Conservation (phyloP, 2,113 vertebrate genomes). For the Thamnophis sirtalis region DNA sequence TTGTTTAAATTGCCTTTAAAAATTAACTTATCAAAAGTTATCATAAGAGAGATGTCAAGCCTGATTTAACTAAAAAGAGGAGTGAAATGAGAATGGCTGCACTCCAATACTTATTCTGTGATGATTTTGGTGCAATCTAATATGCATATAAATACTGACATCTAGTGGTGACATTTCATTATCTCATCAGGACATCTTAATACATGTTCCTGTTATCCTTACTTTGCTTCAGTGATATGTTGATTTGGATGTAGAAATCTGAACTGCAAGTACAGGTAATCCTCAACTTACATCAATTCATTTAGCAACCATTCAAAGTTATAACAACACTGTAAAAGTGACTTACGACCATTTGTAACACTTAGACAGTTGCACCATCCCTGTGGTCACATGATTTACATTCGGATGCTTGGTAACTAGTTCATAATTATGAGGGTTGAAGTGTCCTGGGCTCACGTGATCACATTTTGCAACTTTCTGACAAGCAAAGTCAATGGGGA, state of each 20-base stretch:
- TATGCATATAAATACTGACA: slow-evolving; percentile 3
- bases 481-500: neutral
- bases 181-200: neutral
- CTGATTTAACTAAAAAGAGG: neutral
- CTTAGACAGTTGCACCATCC: neutral
- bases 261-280: neutral
- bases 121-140: neutral
- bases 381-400: neutral
- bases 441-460: neutral
- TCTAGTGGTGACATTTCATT: neutral
- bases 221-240: neutral
- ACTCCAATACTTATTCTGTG: neutral
- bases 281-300: neutral
- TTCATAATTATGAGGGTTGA: neutral
- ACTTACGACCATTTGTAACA: neutral
- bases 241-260: neutral
- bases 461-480: neutral
- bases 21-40: neutral
- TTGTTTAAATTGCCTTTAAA: neutral
- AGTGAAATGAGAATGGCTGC: neutral
- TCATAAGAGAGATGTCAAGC: neutral
- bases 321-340: neutral
- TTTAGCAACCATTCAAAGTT: neutral
- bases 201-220: neutral
- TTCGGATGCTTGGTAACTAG: neutral